Evolutionary conservation across 2,113 vertebrate species (phyloP), one percentile per base, ranked within the genome.

Genomic region (Dinomys branickii): DNA sequence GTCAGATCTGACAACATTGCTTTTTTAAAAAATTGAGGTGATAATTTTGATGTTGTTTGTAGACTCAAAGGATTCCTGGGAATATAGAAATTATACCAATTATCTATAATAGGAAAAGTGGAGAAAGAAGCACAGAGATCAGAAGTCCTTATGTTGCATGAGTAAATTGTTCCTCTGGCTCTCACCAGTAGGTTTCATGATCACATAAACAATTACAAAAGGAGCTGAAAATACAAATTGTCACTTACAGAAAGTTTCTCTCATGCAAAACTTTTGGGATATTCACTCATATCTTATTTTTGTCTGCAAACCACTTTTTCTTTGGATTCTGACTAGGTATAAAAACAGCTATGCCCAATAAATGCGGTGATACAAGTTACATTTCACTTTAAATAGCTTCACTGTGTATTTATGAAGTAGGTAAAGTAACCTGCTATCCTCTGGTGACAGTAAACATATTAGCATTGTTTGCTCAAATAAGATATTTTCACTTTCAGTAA

Each of bases 91-190:
- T 96, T 97, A 93, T 0, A 67, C 13, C 83, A 97, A 96, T 97
- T 97, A 97, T 63, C 30, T 96, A 69, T 98, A 98, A 97, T 97
- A 97, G 30, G 41, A 13, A 90, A 85, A 58, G 81, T 87, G 90
- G 63, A 93, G 19, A 12, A 81, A 85, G 77, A 94, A 93, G 84
- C 97, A 97, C 97, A 97, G 56, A 67, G 20, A 44, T 95, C 61
- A 97, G 86, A 91, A 89, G 90, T 96, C 97, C 95, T 97, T 94
- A 80, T 61, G 63, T 54, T 95, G 9, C 50, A 91, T 90, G 96
- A 96, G 96, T 96, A 96, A 96, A 93, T 26, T 91, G 47, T 95
- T 71, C n/a, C 81, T 94, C 86, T 93, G 85, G 84, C 47, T 95
- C 84, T 96, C 11, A 73, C 52, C 85, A 95, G 81, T 58, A 94